Evolutionary conservation across 2,888 invertebrate genomes (phyloP).

Genomic region (Zeuzera pyrina): DNA sequence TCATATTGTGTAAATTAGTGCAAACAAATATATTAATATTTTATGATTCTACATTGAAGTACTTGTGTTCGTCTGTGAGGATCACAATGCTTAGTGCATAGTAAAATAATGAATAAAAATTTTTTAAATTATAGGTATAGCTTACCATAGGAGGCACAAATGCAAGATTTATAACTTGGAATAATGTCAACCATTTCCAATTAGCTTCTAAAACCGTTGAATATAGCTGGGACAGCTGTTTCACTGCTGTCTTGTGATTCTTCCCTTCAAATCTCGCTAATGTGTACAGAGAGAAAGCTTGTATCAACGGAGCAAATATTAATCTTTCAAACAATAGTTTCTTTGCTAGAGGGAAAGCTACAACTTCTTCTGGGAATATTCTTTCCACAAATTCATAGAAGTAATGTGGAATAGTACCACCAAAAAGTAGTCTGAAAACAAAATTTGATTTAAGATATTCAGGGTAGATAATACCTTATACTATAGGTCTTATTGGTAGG

Average conservation of each 20-base stretch:
- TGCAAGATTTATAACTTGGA: conserved; percentile 82
- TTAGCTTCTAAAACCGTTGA: conserved; percentile 79
- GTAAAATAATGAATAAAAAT: too few relatives aligned
- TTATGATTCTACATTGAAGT: too few relatives aligned
- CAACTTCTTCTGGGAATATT: conserved; percentile 72
- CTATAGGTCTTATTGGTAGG: too few relatives aligned
- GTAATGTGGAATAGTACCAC: conserved; percentile 85
- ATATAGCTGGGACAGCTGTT: conserved; percentile 77
- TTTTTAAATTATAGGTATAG: too few relatives aligned
- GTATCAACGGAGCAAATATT: conserved; percentile 80
- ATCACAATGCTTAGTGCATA: too few relatives aligned
- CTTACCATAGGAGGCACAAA: conserved; percentile 86
- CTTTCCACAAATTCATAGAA: conserved; percentile 79
- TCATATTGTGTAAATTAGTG: too few relatives aligned
- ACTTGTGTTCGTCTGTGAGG: too few relatives aligned
- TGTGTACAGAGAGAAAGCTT: conserved; percentile 81
- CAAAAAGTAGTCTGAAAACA: conserved; percentile 79
- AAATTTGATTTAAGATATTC: too few relatives aligned
- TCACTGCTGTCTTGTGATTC: conserved; percentile 75
- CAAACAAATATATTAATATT: too few relatives aligned
- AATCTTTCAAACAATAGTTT: conserved; percentile 81
- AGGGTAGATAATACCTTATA: too few relatives aligned
- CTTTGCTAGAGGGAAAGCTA: conserved; percentile 68
- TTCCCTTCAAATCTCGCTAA: conserved; percentile 85
- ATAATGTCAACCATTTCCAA: conserved; percentile 83